phyloP scores from a whole-genome alignment of 2,113 vertebrate species.

The Proteles cristata region DNA sequence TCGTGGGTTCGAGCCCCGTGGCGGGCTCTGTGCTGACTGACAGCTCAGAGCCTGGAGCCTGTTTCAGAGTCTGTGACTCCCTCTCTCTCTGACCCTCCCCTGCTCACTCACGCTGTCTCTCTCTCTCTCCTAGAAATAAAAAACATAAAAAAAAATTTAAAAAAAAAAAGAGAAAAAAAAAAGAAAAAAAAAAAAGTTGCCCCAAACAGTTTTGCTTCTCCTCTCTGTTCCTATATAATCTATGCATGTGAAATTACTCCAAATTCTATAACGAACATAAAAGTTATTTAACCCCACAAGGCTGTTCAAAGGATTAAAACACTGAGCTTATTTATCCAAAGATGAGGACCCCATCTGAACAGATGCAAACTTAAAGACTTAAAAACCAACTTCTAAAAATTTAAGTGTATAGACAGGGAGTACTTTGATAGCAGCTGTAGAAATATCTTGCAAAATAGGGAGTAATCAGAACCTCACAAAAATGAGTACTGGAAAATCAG shows the following conservation, averaged over 20 bases:
- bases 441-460: background rate
- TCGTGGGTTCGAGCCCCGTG: too few relatives aligned
- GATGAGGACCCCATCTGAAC: background rate
- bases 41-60: too few relatives aligned
- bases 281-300: conserved; percentile 12
- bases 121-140: too few relatives aligned
- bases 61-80: too few relatives aligned
- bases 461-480: background rate
- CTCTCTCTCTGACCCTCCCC: too few relatives aligned
- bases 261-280: conserved; percentile 36
- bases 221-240: background rate
- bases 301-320: background rate
- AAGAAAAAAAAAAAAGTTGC: too few relatives aligned
- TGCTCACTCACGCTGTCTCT: too few relatives aligned
- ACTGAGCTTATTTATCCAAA: background rate
- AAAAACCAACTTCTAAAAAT: conserved; percentile 14
- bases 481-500: background rate
- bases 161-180: too few relatives aligned
- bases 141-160: too few relatives aligned
- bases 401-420: background rate
- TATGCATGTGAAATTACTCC: conserved; percentile 8
- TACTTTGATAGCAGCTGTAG: background rate
- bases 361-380: conserved; percentile 30
- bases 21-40: too few relatives aligned
- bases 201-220: background rate